These are phyloP conservation scores for Diabrotica virgifera DNA, from an alignment of 1,140 invertebrate genomes.

Conservation along the genomic window DNA sequence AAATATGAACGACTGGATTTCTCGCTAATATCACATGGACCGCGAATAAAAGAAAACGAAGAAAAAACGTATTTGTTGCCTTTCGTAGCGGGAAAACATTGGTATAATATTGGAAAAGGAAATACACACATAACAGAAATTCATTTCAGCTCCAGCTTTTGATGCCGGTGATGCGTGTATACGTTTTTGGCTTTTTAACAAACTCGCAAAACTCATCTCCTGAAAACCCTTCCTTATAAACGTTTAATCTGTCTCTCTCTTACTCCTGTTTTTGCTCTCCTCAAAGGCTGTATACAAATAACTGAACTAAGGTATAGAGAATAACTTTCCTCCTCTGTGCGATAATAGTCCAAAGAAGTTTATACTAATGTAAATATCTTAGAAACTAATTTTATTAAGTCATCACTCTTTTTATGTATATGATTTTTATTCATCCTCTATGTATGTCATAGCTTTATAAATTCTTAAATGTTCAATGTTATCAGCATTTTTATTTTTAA, in stretches of 20 bases:
- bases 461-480: no score
- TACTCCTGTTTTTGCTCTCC: conserved; percentile 2
- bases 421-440: no score
- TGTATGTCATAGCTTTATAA: no score
- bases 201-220: conserved; percentile 19
- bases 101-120: conserved; percentile 14
- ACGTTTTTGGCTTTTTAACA: conserved; percentile 24
- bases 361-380: no score
- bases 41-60: conserved; percentile 2
- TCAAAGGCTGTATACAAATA: conserved; percentile 12
- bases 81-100: not conserved
- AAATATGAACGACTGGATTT: not conserved
- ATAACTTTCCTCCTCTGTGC: not conserved
- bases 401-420: no score
- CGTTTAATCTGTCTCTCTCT: conserved; percentile 19
- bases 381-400: no score
- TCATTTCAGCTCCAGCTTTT: conserved; percentile 21
- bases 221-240: conserved; percentile 20
- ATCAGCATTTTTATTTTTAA: no score
- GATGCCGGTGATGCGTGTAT: conserved; percentile 17
- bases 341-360: no score
- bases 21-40: not conserved
- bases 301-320: not conserved
- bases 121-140: conserved; percentile 24
- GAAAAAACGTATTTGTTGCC: conserved; percentile 9